Percentiles rank a stretch among this genome's conserved stretches.
Conservation (phyloP, 2,888 invertebrate genomes). For the Agriopis leucophaearia region DNA sequence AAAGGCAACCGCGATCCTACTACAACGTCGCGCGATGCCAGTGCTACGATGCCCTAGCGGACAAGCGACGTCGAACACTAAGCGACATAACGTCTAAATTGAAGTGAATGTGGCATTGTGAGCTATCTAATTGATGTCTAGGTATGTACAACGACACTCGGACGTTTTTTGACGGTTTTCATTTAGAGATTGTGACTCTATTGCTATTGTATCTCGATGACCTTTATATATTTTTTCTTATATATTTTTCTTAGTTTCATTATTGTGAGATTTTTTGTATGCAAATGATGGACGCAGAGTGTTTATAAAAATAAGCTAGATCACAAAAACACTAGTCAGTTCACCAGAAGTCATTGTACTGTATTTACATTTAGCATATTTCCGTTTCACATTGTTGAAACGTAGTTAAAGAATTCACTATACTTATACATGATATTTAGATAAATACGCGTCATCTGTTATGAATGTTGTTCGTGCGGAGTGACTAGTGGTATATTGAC, state of each 20-base stretch:
- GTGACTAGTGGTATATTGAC: slow-evolving; percentile 52
- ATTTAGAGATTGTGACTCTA: too few relatives aligned
- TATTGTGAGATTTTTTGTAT: background rate
- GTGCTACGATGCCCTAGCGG: too few relatives aligned
- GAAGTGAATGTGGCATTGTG: too few relatives aligned
- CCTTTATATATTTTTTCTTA: too few relatives aligned
- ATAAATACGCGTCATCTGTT: slow-evolving; percentile 48
- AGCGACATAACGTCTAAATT: too few relatives aligned
- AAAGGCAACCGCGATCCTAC: too few relatives aligned
- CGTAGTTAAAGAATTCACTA: slow-evolving; percentile 31
- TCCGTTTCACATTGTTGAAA: slow-evolving; percentile 57
- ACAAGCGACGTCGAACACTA: too few relatives aligned
- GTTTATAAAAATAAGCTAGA: slow-evolving; percentile 23
- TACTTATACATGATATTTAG: slow-evolving; percentile 26
- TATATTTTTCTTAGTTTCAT: background rate
- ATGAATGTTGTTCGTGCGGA: slow-evolving; percentile 52
- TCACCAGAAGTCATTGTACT: slow-evolving; percentile 54
- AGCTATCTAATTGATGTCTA: too few relatives aligned
- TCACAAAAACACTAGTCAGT: slow-evolving; percentile 65
- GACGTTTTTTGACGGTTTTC: too few relatives aligned
- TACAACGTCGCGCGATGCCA: too few relatives aligned
- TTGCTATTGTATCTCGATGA: too few relatives aligned
- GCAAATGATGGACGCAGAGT: background rate
- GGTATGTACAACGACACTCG: too few relatives aligned
- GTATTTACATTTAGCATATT: slow-evolving; percentile 51